A percentile compares a stretch with the other conserved stretches of the same genome.
These are phyloP conservation scores for Galbula dea DNA, from an alignment of 2,113 vertebrate genomes.

Conservation along the genomic window DNA sequence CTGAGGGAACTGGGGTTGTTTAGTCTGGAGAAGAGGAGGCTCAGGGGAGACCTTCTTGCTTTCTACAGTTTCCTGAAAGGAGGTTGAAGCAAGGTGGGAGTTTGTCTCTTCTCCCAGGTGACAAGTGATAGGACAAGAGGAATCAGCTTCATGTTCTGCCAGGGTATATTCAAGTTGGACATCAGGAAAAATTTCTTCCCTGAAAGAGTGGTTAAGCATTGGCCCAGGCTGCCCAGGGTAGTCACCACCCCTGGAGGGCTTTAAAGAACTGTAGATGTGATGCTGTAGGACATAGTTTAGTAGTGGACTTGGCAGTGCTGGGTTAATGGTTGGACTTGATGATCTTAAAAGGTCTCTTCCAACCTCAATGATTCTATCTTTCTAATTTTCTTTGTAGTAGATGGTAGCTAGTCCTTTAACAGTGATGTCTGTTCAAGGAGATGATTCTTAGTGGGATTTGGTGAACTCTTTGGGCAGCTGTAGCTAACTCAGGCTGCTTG, in stretches of 20 bases:
- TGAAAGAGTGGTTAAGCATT: not conserved
- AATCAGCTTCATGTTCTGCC: not conserved
- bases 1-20: not conserved
- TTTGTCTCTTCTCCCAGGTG: not conserved
- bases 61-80: not conserved
- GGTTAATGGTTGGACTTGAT: not conserved
- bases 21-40: not conserved
- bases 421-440: too few relatives aligned
- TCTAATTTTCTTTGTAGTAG: not conserved
- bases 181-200: not conserved
- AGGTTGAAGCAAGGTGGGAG: not conserved
- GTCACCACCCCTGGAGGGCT: not conserved
- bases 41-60: not conserved
- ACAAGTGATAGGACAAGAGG: not conserved
- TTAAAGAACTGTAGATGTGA: not conserved
- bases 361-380: not conserved
- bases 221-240: not conserved
- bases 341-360: not conserved
- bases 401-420: not conserved
- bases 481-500: not conserved
- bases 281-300: not conserved
- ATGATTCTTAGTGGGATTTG: not conserved
- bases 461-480: not conserved
- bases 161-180: not conserved
- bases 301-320: too few relatives aligned